phyloP scores from a whole-genome alignment of 2,113 vertebrate species.

The Madoqua kirkii region DNA sequence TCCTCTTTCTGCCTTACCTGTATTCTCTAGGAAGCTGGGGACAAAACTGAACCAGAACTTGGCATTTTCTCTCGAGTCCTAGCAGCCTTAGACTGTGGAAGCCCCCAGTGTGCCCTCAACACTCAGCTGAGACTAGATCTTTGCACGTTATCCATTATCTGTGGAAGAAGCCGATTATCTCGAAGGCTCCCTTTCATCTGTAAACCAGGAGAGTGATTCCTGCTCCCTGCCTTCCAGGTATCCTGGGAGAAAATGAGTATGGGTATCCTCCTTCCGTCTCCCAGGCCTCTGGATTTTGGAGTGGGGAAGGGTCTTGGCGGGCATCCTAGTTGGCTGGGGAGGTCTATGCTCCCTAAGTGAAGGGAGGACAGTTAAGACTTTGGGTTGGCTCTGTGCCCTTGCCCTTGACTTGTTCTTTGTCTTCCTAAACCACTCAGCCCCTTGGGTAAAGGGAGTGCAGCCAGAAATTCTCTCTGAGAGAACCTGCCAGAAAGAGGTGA shows the following conservation, averaged over 20 bases:
- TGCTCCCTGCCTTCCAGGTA: not conserved
- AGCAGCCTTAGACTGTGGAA: not conserved
- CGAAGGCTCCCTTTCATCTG: not conserved
- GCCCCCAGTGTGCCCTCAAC: too few species aligned
- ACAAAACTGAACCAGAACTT: not conserved
- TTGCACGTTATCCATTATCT: not conserved
- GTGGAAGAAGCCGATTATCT: not conserved
- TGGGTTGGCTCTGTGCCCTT: constrained; percentile 13
- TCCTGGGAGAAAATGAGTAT: not conserved
- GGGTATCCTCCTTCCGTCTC: not conserved
- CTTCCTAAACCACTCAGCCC: not conserved
- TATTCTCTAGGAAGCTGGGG: not conserved
- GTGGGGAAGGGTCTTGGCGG: not conserved
- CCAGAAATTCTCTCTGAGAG: not conserved
- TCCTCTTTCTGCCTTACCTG: not conserved
- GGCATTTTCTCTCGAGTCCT: not conserved
- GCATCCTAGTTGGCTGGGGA: not conserved
- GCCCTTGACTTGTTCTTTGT: constrained; percentile 7
- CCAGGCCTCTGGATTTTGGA: not conserved
- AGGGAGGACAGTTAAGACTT: not conserved
- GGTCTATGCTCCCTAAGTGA: not conserved
- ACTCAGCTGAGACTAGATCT: not conserved
- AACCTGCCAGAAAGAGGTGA: not conserved
- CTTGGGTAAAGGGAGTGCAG: not conserved
- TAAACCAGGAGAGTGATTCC: too few species aligned